Percentiles rank a stretch among this genome's conserved stretches.
Conservation (phyloP, 2,797 vertebrate species). For the Bradypus variegatus region DNA sequence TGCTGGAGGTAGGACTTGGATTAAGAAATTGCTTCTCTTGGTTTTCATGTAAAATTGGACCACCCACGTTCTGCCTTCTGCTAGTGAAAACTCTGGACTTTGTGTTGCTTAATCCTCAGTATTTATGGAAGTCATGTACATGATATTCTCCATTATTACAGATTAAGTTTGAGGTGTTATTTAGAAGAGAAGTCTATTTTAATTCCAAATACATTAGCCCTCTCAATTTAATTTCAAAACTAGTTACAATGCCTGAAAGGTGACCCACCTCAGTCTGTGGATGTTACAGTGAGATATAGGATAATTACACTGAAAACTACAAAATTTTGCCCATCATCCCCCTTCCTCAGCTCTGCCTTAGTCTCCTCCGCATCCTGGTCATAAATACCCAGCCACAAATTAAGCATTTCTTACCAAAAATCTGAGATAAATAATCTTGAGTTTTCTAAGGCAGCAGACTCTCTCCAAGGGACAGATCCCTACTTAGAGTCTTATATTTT, state of each 20-base stretch:
- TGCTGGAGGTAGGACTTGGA: not conserved
- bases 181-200: constrained; percentile 3
- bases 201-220: not conserved
- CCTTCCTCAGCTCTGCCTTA: not conserved
- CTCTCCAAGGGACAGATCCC: rapidly evolving
- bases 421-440: not conserved
- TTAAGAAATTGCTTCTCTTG: not conserved
- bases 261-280: not conserved
- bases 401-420: not conserved
- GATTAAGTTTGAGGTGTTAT: not conserved
- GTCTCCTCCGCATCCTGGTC: not conserved
- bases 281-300: not conserved
- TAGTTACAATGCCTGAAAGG: not conserved
- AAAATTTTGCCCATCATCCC: not conserved
- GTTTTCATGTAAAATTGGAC: not conserved
- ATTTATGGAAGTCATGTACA: not conserved
- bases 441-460: not conserved
- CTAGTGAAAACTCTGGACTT: not conserved
- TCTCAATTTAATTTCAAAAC: constrained; percentile 39
- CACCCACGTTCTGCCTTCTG: not conserved
- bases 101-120: not conserved
- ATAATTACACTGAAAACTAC: constrained; percentile 16
- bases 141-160: not conserved
- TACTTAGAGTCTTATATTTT: not conserved
- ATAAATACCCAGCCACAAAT: not conserved